phyloP scores from a whole-genome alignment of 2,113 vertebrate species.

The Clarias magur region DNA sequence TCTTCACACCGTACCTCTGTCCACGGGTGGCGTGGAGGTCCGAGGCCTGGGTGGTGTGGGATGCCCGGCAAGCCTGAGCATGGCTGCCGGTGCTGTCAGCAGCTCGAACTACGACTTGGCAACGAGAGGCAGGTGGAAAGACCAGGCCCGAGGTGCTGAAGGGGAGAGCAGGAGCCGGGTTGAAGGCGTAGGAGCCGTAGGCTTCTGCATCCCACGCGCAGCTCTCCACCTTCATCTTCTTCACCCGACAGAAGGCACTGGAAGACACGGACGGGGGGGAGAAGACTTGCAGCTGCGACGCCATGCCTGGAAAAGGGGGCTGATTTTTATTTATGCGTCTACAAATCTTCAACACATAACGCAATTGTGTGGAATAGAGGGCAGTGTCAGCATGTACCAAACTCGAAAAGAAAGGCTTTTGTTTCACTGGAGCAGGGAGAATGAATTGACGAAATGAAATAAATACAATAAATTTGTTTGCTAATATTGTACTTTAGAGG shows the following conservation, averaged over 20 bases:
- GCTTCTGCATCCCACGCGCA: conserved; percentile 90
- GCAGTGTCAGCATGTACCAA: neutral
- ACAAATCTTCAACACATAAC: neutral
- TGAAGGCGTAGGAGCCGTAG: conserved; percentile 80
- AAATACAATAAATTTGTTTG: neutral
- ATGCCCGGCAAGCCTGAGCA: conserved; percentile 77
- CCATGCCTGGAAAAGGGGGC: conserved; percentile 80
- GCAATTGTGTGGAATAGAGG: neutral
- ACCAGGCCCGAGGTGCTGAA: conserved; percentile 88
- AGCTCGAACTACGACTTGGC: conserved; percentile 91
- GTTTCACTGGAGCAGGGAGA: neutral
- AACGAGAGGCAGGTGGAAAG: conserved; percentile 82
- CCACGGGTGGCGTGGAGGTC: conserved; percentile 76
- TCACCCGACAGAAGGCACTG: conserved; percentile 98
- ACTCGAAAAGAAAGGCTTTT: neutral
- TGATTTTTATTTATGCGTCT: neutral
- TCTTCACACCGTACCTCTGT: conserved; percentile 90
- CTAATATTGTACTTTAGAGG: neutral
- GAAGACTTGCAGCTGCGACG: conserved; percentile 98
- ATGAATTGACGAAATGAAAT: neutral
- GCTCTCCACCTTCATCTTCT: conserved; percentile 98
- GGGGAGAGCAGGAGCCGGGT: conserved; percentile 68
- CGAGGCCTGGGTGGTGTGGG: conserved; percentile 74
- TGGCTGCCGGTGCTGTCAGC: conserved; percentile 90
- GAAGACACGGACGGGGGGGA: conserved; percentile 94